Conservation (phyloP, 2,113 vertebrate genomes). For the Neodon shergylaensis region DNA sequence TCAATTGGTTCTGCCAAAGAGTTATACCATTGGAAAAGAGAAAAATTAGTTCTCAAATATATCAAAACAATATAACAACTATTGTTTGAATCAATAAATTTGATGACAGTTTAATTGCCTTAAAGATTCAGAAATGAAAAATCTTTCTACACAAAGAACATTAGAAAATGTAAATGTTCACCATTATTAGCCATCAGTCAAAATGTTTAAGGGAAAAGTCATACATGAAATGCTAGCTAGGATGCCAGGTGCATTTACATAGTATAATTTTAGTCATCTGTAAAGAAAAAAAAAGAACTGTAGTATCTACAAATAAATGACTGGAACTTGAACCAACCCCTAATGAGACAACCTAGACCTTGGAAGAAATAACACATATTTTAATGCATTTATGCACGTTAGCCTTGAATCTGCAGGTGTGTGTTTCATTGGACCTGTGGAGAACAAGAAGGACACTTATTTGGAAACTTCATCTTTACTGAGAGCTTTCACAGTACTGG, state of each 20-base stretch:
- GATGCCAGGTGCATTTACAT: background rate
- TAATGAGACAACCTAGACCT: background rate
- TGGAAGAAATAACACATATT: background rate
- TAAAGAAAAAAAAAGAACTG: background rate
- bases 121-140: background rate
- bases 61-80: background rate
- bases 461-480: background rate
- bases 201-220: background rate
- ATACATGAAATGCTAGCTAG: background rate
- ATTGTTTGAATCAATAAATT: background rate
- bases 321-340: background rate
- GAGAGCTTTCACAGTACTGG: background rate
- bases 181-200: background rate
- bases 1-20: background rate
- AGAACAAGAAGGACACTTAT: background rate
- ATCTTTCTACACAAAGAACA: background rate
- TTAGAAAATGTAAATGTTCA: background rate
- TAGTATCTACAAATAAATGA: background rate
- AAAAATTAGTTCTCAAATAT: background rate
- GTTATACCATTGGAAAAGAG: background rate
- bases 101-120: background rate
- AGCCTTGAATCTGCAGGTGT: background rate
- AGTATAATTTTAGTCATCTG: background rate
- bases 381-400: background rate
- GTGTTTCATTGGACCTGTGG: too few relatives aligned